A percentile compares a stretch with the other conserved stretches of the same genome.
These are phyloP conservation scores for Riparia riparia DNA, from an alignment of 2,113 vertebrate species.

Conservation along the genomic window DNA sequence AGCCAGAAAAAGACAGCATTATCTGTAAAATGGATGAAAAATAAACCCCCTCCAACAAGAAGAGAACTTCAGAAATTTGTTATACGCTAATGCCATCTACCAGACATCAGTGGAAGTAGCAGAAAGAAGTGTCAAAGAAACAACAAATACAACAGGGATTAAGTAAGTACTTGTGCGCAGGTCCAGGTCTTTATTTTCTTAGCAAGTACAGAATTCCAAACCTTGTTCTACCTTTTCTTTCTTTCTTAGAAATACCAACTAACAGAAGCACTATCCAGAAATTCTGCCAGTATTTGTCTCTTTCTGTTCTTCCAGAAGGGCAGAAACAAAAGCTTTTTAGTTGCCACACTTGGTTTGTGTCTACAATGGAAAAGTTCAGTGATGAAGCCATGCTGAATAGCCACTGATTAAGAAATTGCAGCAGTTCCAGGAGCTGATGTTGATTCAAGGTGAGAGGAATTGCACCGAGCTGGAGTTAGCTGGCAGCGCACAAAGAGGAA, in stretches of 20 bases:
- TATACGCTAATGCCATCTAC: slow-evolving; percentile 67
- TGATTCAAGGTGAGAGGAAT: slow-evolving; percentile 42
- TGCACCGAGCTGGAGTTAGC: background rate
- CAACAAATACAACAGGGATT: background rate
- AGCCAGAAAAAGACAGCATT: slow-evolving; percentile 6
- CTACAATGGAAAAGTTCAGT: background rate
- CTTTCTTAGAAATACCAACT: background rate
- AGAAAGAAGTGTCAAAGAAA: slow-evolving; percentile 1
- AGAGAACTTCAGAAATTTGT: slow-evolving; percentile 45
- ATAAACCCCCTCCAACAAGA: slow-evolving; percentile 63
- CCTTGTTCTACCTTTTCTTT: background rate
- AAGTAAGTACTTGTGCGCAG: background rate
- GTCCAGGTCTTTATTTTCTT: background rate
- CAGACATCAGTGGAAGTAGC: slow-evolving; percentile 50
- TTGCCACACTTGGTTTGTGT: background rate
- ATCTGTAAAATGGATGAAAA: slow-evolving; percentile 38
- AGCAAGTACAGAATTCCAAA: background rate
- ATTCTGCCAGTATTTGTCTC: slow-evolving; percentile 2
- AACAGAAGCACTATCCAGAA: background rate
- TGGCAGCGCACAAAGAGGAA: slow-evolving; percentile 7
- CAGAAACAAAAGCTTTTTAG: slow-evolving; percentile 45
- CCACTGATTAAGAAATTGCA: slow-evolving; percentile 35
- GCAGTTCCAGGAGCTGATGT: background rate
- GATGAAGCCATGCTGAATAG: slow-evolving; percentile 12
- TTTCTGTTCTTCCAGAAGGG: background rate